Percentiles rank a stretch among this genome's conserved stretches.
Evolutionary conservation across 2,888 invertebrate genomes (phyloP).

Genomic region (Syritta pipiens): DNA sequence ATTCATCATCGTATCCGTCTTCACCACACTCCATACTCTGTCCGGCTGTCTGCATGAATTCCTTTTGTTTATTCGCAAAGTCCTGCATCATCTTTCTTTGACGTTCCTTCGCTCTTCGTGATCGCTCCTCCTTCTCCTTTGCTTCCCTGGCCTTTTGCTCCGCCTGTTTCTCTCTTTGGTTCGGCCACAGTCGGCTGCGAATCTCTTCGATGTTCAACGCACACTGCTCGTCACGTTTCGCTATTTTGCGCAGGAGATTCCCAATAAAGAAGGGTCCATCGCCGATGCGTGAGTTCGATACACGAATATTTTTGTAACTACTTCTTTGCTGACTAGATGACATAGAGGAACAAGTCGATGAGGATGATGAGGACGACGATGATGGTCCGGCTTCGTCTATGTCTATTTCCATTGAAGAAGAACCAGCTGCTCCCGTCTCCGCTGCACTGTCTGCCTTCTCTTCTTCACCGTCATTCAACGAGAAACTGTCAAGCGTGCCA

Average conservation of each 20-base stretch:
- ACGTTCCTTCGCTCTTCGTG: constrained; percentile 90
- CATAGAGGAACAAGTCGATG: constrained; percentile 40
- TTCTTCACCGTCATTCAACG: constrained; percentile 80
- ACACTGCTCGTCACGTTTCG: constrained; percentile 85
- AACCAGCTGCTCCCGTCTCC: constrained; percentile 13
- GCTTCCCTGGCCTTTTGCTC: constrained; percentile 84
- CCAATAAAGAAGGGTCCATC: constrained; percentile 94
- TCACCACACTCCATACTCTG: constrained; percentile 81
- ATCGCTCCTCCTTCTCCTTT: constrained; percentile 90
- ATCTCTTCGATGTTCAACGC: constrained; percentile 86
- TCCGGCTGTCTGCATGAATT: constrained; percentile 91
- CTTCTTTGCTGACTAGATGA: constrained; percentile 52
- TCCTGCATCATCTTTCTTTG: constrained; percentile 96
- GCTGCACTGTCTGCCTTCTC: constrained; percentile 24
- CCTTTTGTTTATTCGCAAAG: constrained; percentile 93
- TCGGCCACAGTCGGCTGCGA: constrained; percentile 88
- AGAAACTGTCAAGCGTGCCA: constrained; percentile 90
- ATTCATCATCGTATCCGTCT: constrained; percentile 82
- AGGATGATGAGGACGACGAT: constrained; percentile 65
- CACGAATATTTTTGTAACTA: constrained; percentile 74
- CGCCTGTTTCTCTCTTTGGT: constrained; percentile 88
- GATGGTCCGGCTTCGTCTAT: constrained; percentile 77
- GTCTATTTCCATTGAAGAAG: constrained; percentile 76
- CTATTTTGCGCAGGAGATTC: constrained; percentile 87
- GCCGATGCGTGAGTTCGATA: constrained; percentile 82